Base-by-base conservation (phyloP, 2,113 vertebrate species). In the Hemibagrus wyckioides region DNA sequence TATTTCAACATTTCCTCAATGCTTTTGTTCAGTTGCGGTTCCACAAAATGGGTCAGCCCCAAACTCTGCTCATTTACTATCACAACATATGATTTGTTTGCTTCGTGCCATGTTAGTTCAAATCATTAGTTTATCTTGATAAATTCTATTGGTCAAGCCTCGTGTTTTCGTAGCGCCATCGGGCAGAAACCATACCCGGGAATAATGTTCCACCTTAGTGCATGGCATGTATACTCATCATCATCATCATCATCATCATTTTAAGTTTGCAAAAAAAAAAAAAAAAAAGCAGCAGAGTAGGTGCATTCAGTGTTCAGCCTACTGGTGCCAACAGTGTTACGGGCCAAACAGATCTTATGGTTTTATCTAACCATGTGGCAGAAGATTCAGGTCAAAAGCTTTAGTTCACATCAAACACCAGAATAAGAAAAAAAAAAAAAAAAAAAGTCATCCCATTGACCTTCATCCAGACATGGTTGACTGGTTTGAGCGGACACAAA, bases 131-230 rank as follows among this genome's bases (percentile, higher is more conserved):
- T 63, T 82, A 63, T 63, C 6, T 82, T 28, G 2, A 41, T 19
- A 19, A 41, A 63, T 61, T 63, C 25, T 44, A 61, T 63, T 82
- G 56, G 33, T 61, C 36, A 44, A 44, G 39, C 80, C 57, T 30
- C 48, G 81, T 50, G 81, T 65, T 83, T 50, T 33, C 15, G 8
- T 65, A 83, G 0, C 10, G 25, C 39, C 15, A 15, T 11, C 81
- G 59, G 39, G 81, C 3, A 65, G 81, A 83, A 82, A 83, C 81
- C 65, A 65, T 6, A 50, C 41, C 28, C 59, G 17, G 0, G 14
- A n/a, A 65, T 6, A 83, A 19, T 10, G 59, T 83, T 83, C 81
- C 80, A 82, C 36, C 3, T 48, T 83, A n/a, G 15, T 48, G 81
- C 13, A n/a, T n/a, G n/a, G n/a, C n/a, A n/a, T n/a, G n/a, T n/a